A percentile compares a stretch with the other conserved stretches of the same genome.
These are phyloP conservation scores for Elgaria multicarinata DNA, from an alignment of 2,113 vertebrate species.

Conservation along the genomic window DNA sequence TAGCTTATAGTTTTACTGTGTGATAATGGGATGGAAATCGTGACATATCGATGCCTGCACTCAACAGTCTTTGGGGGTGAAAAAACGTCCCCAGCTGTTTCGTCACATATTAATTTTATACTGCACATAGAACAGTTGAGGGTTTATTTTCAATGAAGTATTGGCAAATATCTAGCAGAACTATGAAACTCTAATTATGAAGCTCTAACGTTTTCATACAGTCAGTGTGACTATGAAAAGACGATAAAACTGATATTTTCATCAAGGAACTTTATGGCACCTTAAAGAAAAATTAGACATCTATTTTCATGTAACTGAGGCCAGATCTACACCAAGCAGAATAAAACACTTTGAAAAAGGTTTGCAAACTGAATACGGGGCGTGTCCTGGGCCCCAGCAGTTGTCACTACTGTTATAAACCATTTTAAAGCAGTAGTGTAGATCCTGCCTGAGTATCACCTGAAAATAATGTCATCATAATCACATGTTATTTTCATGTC, in stretches of 20 bases:
- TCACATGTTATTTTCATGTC: not conserved
- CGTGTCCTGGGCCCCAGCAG: no score
- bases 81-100: not conserved
- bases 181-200: not conserved
- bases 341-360: no score
- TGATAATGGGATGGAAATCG: not conserved
- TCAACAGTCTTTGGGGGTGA: not conserved
- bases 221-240: not conserved
- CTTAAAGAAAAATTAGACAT: not conserved
- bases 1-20: constrained; percentile 1
- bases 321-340: no score
- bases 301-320: not conserved
- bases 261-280: not conserved
- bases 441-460: no score
- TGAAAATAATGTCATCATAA: not conserved
- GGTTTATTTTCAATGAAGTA: not conserved
- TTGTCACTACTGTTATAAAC: no score
- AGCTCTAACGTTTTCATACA: not conserved
- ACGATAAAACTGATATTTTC: not conserved
- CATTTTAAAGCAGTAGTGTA: no score
- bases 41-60: not conserved
- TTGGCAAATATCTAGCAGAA: not conserved
- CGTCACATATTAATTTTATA: not conserved
- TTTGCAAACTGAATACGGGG: no score
- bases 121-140: not conserved